Evolutionary conservation across 2,113 vertebrate genomes (phyloP).

Genomic region (Calyptommatus sinebrachiatus): DNA sequence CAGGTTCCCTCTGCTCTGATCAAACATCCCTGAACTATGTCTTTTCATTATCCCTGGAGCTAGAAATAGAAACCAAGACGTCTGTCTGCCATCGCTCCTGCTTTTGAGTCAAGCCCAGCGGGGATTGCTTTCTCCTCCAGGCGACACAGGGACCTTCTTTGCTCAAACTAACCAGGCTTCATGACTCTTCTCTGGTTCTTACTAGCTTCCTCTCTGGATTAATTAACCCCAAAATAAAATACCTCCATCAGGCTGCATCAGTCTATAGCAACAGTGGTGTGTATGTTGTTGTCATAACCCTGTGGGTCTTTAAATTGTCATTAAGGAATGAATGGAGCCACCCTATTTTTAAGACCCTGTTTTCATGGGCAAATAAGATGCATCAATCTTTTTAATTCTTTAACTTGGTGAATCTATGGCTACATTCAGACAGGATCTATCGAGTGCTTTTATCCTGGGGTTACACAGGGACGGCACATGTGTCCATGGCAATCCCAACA

Average conservation of each 20-base stretch:
- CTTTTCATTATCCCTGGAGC: conserved; percentile 7
- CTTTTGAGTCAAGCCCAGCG: background rate
- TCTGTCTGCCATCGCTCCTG: background rate
- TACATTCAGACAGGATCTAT: too few relatives aligned
- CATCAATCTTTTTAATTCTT: too few relatives aligned
- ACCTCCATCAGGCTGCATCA: background rate
- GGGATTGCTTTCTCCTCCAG: background rate
- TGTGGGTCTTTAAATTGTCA: background rate
- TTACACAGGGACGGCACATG: too few relatives aligned
- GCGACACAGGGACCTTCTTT: background rate
- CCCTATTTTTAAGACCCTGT: background rate
- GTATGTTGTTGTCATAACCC: background rate
- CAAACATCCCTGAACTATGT: conserved; percentile 18
- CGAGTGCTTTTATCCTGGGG: too few relatives aligned
- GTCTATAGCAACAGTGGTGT: background rate
- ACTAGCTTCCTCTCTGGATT: background rate
- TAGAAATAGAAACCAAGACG: conserved; percentile 8
- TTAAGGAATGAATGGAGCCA: background rate
- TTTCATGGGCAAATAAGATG: too few relatives aligned
- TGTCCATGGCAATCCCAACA: too few relatives aligned
- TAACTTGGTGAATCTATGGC: too few relatives aligned
- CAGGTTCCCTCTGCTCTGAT: conserved; percentile 22
- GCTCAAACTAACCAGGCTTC: background rate
- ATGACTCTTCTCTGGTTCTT: background rate
- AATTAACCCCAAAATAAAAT: background rate